Conservation (phyloP, 2,113 vertebrate species). For the Sinocyclocheilus anshuiensis region DNA sequence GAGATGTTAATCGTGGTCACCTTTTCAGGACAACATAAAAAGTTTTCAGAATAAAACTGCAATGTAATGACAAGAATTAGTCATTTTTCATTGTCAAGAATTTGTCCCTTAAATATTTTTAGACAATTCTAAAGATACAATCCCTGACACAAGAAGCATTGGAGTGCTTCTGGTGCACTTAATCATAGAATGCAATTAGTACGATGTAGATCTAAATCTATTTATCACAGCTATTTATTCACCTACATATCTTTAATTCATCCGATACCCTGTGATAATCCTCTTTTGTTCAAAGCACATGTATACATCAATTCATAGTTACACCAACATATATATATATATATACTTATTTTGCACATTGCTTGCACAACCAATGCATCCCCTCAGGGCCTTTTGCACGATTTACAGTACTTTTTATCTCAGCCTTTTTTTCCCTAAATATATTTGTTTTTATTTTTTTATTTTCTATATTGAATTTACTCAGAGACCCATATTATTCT, state of each 20-base stretch:
- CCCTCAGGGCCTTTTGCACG: not conserved
- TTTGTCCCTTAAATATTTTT: not conserved
- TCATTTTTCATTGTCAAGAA: not conserved
- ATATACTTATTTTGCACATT: not conserved
- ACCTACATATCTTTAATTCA: too few species aligned
- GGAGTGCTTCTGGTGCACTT: not conserved
- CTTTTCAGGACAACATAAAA: not conserved
- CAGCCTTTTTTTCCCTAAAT: not conserved
- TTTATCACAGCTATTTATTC: not conserved
- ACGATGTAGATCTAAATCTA: not conserved
- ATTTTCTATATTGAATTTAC: not conserved
- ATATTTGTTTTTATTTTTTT: not conserved
- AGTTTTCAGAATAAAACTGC: not conserved
- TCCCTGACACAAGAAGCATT: not conserved
- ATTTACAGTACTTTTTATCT: not conserved
- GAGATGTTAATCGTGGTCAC: not conserved
- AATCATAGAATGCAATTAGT: conserved; percentile 13
- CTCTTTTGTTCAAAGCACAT: not conserved
- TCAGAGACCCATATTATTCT: not conserved
- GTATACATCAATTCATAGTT: not conserved
- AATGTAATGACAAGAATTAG: not conserved
- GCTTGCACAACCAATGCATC: not conserved
- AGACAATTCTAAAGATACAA: not conserved
- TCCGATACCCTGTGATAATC: too few species aligned
- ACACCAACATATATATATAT: too few species aligned